Percentiles rank a stretch among this genome's conserved stretches.
phyloP scores from a whole-genome alignment of 2,797 vertebrate genomes.

The Trichosurus vulpecula region DNA sequence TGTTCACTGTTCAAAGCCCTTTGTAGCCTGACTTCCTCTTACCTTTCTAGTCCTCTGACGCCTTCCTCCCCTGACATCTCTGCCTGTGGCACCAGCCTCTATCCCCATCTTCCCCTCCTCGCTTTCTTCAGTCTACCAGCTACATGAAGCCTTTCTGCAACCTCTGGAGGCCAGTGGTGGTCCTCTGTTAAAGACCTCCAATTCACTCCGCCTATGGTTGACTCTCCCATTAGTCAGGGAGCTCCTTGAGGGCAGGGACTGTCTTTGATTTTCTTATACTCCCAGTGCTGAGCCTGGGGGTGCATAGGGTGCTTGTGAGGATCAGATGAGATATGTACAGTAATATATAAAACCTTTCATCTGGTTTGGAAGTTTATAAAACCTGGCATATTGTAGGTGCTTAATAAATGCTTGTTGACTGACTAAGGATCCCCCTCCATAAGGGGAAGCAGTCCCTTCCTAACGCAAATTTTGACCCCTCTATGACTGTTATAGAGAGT shows the following conservation, averaged over 20 bases:
- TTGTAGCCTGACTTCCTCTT: neutral
- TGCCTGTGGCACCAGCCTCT: neutral
- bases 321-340: neutral
- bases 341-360: neutral
- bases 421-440: neutral
- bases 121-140: neutral
- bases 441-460: neutral
- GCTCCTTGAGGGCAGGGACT: neutral
- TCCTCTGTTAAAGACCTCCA: neutral
- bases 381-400: neutral
- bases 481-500: neutral
- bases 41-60: neutral
- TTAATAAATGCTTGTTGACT: neutral
- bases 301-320: neutral
- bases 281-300: neutral
- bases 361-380: neutral
- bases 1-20: neutral
- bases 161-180: neutral
- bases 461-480: neutral
- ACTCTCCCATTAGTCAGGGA: neutral
- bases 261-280: neutral
- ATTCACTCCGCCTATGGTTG: neutral
- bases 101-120: neutral
- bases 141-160: neutral
- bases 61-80: neutral